Evolutionary conservation across 2,113 vertebrate species (phyloP).

Genomic region (Brachyhypopomus gauderio): DNA sequence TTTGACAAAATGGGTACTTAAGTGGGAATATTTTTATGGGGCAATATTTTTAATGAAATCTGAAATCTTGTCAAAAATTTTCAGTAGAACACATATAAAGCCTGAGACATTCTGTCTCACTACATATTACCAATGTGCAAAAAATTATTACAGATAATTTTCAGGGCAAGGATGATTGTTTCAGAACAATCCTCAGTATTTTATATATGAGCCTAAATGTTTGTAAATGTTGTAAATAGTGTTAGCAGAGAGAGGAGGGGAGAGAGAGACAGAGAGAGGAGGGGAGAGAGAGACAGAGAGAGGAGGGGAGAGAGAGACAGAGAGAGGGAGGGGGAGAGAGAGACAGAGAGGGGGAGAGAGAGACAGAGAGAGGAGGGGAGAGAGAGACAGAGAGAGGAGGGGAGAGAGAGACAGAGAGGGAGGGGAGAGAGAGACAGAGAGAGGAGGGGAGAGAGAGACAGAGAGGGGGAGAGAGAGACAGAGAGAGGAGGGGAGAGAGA

Average conservation of each 20-base stretch:
- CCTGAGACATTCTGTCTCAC: too few relatives aligned
- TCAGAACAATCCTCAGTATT: background rate
- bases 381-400: background rate
- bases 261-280: background rate
- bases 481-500: too few relatives aligned
- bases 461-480: background rate
- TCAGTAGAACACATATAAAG: too few relatives aligned
- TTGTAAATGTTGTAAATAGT: background rate
- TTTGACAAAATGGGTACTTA: too few relatives aligned
- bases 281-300: constrained; percentile 18
- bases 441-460: background rate
- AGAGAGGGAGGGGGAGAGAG: too few relatives aligned
- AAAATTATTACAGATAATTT: too few relatives aligned
- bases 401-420: background rate
- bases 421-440: background rate
- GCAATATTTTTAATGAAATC: too few relatives aligned
- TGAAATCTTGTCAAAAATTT: too few relatives aligned
- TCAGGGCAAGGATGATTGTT: background rate
- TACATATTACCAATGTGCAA: too few relatives aligned
- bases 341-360: background rate
- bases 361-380: background rate
- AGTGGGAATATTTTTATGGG: too few relatives aligned
- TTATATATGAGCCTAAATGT: background rate
- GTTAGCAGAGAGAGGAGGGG: background rate
- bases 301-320: constrained; percentile 3